Evolutionary conservation across 2,888 invertebrate genomes (phyloP).

Genomic region (Chrysolina americana): DNA sequence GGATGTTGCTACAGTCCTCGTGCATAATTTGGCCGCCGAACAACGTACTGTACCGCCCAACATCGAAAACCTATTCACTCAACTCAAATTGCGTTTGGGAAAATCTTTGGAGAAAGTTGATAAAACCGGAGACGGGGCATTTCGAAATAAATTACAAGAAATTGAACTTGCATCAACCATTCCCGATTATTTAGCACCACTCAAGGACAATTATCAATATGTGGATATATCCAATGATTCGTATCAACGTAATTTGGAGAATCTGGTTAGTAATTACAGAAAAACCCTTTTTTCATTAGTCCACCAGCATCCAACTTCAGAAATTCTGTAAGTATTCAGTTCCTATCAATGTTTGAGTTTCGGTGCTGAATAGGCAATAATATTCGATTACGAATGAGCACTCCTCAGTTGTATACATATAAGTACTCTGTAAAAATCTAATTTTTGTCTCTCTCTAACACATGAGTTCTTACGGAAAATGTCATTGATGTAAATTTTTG

Average conservation of each 20-base stretch:
- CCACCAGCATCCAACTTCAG: background rate
- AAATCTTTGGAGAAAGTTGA: slow-evolving; percentile 14
- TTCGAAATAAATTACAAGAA: slow-evolving; percentile 20
- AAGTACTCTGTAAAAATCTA: no score
- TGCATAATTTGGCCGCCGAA: slow-evolving; percentile 20
- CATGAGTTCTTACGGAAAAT: no score
- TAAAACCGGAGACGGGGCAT: background rate
- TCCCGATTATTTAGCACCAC: background rate
- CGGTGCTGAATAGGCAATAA: no score
- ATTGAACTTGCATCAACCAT: slow-evolving; percentile 19
- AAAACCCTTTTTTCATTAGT: slow-evolving; percentile 25
- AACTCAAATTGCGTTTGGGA: slow-evolving; percentile 12
- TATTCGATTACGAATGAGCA: no score
- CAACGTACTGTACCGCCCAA: background rate
- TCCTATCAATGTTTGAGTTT: background rate
- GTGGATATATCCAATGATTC: slow-evolving; percentile 13
- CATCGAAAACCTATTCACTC: background rate
- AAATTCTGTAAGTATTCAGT: slow-evolving; percentile 34
- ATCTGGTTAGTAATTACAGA: slow-evolving; percentile 29
- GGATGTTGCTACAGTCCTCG: slow-evolving; percentile 27
- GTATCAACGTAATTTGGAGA: slow-evolving; percentile 29
- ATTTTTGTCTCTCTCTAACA: no score
- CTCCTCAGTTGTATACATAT: no score
- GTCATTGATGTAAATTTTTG: no score
- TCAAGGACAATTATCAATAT: slow-evolving; percentile 8